Percentiles rank a stretch among this genome's conserved stretches.
Evolutionary conservation across 2,888 invertebrate species (phyloP).

Genomic region (Himalopsyche kuldschensis): DNA sequence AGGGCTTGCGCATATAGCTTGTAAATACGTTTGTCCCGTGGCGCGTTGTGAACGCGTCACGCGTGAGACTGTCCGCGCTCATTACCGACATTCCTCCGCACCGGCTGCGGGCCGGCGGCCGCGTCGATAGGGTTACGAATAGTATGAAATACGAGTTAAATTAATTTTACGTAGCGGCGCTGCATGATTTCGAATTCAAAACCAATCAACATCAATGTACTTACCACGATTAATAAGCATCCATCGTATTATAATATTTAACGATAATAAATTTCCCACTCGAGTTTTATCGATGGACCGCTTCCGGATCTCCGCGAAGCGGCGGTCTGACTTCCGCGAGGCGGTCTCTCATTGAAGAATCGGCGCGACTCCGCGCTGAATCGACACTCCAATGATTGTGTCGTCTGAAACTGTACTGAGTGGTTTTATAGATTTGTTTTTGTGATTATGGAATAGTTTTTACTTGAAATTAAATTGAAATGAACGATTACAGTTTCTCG

Average conservation of each 20-base stretch:
- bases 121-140: not conserved
- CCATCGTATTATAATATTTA: not conserved
- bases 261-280: not conserved
- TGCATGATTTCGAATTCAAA: not conserved
- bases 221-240: not conserved
- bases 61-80: not conserved
- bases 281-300: too few relatives aligned
- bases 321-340: not conserved
- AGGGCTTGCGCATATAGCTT: not conserved
- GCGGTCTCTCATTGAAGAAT: not conserved
- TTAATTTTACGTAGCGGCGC: not conserved
- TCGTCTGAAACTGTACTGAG: too few relatives aligned
- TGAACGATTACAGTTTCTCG: too few relatives aligned
- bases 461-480: too few relatives aligned
- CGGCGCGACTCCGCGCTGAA: not conserved
- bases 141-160: constrained; percentile 5
- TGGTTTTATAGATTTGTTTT: too few relatives aligned
- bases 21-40: not conserved
- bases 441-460: too few relatives aligned
- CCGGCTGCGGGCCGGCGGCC: not conserved
- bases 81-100: not conserved
- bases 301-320: too few relatives aligned
- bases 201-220: not conserved
- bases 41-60: not conserved
- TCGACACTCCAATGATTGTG: too few relatives aligned